Evolutionary conservation across 2,113 vertebrate species (phyloP).

Genomic region (Cavia porcellus): DNA sequence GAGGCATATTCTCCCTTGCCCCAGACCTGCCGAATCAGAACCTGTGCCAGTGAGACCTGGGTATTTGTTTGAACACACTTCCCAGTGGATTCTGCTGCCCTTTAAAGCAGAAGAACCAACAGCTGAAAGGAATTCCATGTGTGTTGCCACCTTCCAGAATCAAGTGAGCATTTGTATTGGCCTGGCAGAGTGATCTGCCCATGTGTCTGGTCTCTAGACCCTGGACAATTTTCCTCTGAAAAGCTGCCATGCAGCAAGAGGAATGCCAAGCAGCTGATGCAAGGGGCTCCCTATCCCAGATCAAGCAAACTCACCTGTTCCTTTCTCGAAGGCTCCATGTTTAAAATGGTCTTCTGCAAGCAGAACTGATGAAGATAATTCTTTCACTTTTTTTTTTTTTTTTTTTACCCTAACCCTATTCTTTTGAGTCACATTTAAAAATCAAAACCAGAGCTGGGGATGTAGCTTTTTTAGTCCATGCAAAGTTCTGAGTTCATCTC

Average conservation of each 20-base stretch:
- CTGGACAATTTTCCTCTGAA: neutral
- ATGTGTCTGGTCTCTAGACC: neutral
- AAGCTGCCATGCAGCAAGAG: neutral
- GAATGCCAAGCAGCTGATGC: neutral
- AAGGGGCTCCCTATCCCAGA: neutral
- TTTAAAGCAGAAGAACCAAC: neutral
- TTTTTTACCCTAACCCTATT: neutral
- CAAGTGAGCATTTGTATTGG: neutral
- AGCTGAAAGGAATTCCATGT: neutral
- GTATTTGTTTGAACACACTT: neutral
- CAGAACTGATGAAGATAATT: neutral
- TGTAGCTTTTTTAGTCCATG: neutral
- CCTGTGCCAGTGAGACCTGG: neutral
- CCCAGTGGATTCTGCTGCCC: neutral
- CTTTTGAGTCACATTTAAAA: slow-evolving; percentile 53
- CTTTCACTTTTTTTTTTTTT: neutral
- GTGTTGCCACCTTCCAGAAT: neutral
- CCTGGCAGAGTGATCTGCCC: neutral
- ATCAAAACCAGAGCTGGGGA: neutral
- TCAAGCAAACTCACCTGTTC: neutral
- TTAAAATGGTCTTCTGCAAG: neutral
- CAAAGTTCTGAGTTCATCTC: neutral
- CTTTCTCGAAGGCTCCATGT: neutral
- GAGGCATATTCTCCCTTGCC: neutral
- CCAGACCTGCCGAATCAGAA: neutral